Conservation (phyloP, 2,797 vertebrate species). For the Tadarida brasiliensis region DNA sequence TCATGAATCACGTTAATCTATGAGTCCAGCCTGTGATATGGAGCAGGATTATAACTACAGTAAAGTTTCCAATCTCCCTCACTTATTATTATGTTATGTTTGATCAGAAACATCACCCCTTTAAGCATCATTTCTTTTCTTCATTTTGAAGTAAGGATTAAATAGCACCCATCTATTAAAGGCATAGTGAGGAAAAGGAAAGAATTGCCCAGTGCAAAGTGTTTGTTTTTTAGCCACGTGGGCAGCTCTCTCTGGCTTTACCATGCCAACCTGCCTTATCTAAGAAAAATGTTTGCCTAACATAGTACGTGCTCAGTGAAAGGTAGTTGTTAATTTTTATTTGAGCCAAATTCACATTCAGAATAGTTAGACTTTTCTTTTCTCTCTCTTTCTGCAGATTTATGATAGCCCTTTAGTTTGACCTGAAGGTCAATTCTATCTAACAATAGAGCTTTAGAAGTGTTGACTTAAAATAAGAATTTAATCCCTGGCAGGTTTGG, state of each 20-base stretch:
- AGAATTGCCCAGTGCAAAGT: background rate
- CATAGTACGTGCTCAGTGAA: background rate
- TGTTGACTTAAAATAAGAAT: constrained; percentile 28
- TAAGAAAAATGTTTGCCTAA: constrained; percentile 11
- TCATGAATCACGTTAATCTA: constrained; percentile 8
- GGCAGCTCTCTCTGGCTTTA: background rate
- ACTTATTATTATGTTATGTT: background rate
- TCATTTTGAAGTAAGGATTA: background rate
- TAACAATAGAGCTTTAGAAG: constrained; percentile 30
- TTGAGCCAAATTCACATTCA: background rate
- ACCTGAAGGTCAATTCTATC: background rate
- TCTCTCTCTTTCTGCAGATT: constrained; percentile 18
- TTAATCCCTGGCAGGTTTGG: no score
- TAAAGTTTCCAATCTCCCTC: background rate
- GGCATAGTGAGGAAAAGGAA: background rate
- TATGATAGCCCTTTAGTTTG: constrained; percentile 5
- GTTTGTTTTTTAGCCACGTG: background rate
- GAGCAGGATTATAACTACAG: background rate
- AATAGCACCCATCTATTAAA: background rate
- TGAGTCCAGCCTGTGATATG: background rate
- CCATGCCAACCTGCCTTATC: background rate
- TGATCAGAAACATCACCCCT: background rate
- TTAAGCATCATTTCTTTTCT: background rate
- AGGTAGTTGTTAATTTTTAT: background rate
- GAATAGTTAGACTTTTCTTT: no score